These are phyloP conservation scores for Nanger granti DNA, from an alignment of 2,113 vertebrate species.

Conservation along the genomic window DNA sequence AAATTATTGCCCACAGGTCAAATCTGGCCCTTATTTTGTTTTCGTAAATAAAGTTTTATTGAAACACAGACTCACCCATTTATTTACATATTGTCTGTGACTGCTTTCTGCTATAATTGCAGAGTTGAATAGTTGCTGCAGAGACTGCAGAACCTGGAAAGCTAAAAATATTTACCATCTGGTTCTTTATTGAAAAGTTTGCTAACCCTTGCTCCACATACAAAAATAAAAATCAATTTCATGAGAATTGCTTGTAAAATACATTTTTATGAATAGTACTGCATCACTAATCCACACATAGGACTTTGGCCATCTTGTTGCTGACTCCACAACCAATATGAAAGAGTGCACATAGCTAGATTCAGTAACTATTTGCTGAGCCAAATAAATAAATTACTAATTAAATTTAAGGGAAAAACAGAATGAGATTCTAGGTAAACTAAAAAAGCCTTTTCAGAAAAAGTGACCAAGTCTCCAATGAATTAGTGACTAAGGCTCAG, in stretches of 20 bases:
- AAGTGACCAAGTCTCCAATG: neutral
- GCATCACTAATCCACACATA: neutral
- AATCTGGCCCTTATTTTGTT: neutral
- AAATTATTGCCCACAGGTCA: neutral
- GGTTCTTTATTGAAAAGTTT: neutral
- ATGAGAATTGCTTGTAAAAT: neutral
- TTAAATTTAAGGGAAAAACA: neutral
- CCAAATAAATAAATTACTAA: neutral
- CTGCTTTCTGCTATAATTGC: neutral
- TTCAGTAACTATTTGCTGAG: neutral
- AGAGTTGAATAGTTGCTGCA: neutral
- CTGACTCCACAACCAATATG: neutral
- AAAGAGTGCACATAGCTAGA: neutral
- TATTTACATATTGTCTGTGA: neutral
- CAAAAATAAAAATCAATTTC: neutral
- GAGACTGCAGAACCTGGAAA: neutral
- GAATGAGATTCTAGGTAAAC: neutral
- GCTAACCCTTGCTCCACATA: neutral
- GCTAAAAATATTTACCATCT: neutral
- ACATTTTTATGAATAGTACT: neutral
- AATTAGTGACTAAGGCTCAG: neutral
- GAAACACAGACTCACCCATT: neutral
- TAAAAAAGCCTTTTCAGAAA: neutral
- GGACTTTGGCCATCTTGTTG: neutral
- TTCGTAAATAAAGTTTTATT: constrained; percentile 51